Evolutionary conservation across 2,888 invertebrate genomes (phyloP).

Genomic region (Apotomis betuletana): DNA sequence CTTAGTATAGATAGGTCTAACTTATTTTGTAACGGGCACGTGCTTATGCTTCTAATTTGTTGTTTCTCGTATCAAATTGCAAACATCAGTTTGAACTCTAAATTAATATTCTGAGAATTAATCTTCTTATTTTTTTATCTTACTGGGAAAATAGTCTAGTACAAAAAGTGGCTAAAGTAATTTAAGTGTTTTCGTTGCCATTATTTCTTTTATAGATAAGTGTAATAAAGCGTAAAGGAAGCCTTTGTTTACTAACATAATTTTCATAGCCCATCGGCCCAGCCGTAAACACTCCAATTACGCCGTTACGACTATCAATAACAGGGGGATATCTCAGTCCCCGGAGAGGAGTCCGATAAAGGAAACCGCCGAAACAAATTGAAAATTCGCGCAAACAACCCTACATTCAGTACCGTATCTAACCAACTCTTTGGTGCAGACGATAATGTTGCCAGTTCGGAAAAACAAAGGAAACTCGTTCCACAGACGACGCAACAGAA

Average conservation of each 20-base stretch:
- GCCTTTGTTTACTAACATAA: conserved; percentile 35
- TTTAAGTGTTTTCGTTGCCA: background rate
- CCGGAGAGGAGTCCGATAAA: conserved; percentile 49
- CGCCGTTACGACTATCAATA: conserved; percentile 50
- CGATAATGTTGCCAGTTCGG: conserved; percentile 30
- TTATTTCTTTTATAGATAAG: conserved; percentile 26
- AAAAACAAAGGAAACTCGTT: conserved; percentile 34
- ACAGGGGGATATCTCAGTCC: conserved; percentile 48
- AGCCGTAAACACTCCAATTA: conserved; percentile 49
- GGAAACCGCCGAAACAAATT: conserved; percentile 67
- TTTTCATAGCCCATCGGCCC: conserved; percentile 42
- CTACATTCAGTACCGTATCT: conserved; percentile 47
- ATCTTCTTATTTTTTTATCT: no score
- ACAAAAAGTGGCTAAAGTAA: background rate
- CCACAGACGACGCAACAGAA: conserved; percentile 30
- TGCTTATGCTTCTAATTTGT: no score
- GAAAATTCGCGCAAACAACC: conserved; percentile 71
- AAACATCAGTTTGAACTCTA: no score
- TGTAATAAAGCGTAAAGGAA: conserved; percentile 27
- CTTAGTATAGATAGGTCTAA: no score
- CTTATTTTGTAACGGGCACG: no score
- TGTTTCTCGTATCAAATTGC: no score
- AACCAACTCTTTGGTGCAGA: conserved; percentile 31
- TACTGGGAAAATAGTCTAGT: background rate
- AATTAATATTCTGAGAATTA: no score